A percentile compares a stretch with the other conserved stretches of the same genome.
Evolutionary conservation across 2,113 vertebrate genomes (phyloP).

Genomic region (Callithrix jacchus): DNA sequence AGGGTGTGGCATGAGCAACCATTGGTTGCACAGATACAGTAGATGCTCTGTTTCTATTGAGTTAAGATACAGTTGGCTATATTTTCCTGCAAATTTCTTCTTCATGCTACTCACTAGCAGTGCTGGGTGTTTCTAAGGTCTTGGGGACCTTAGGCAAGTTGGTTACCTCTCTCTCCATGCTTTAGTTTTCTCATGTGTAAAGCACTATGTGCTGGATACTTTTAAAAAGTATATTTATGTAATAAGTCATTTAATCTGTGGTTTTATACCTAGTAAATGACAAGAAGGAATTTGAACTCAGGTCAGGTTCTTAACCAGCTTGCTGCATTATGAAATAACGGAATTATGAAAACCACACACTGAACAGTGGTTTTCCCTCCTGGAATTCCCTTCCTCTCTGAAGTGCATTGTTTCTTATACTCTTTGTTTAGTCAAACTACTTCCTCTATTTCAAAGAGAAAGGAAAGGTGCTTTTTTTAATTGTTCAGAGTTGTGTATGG

Average conservation of each 20-base stretch:
- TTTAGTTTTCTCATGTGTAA: slow-evolving; percentile 13
- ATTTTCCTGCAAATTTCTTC: not conserved
- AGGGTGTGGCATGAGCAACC: not conserved
- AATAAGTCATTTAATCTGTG: slow-evolving; percentile 9
- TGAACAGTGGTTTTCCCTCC: not conserved
- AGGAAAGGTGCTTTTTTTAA: slow-evolving; percentile 9
- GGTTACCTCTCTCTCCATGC: not conserved
- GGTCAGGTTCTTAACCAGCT: not conserved
- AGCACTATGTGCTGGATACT: not conserved
- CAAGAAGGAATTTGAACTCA: slow-evolving; percentile 30
- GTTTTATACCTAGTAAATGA: not conserved
- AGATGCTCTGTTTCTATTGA: not conserved
- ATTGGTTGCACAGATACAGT: not conserved
- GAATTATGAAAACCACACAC: too few species aligned
- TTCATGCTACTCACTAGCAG: not conserved
- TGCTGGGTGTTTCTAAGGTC: not conserved
- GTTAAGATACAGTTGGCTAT: not conserved
- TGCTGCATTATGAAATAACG: not conserved
- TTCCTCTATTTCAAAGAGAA: not conserved
- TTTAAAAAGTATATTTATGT: not conserved
- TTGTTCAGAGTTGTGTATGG: not conserved
- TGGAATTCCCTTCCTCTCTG: not conserved
- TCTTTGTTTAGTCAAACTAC: not conserved
- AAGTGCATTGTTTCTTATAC: not conserved
- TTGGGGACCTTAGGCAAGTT: not conserved